Base-by-base conservation (phyloP, 1,140 invertebrate genomes). In the Bathynomus jamesi region DNA sequence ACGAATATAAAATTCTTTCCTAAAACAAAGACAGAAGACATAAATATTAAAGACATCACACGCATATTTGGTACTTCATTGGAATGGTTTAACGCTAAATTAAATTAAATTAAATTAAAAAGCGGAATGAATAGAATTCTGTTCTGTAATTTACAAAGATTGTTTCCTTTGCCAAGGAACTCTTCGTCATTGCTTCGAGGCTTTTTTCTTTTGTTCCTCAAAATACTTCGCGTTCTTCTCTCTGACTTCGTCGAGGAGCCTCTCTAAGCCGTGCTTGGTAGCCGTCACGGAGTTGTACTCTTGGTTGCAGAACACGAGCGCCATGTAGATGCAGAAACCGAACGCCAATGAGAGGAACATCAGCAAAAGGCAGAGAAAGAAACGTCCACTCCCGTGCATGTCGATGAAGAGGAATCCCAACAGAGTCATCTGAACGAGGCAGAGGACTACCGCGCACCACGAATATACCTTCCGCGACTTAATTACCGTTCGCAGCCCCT, bases 171-270 rank as follows among this genome's bases (percentile, higher is more conserved):
- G n/a, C n/a, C n/a, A 53, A 53, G 21, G 5, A 53, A 53, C 2
- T 53, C 1, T 53, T 21, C 40, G 7, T 53, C 40, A 53, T 21
- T 53, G 40, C 21, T 21, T 53, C 40, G 40, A 11, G 21, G 40
- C 13, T 17, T 21, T 53, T 5, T 53, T 53, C 21, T 53, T 53
- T 21, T 53, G 40, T 21, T 53, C 40, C 67, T 69, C 46, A 31
- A 61, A 69, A 28, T 69, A 61, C 7, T 28, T 31, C 4, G 67
- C 67, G 30, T 69, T 69, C 30, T 69, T 69, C 28, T 69, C 30
- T 7, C 67, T 4, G 29, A 69, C 62, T 27, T 69, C 67, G 32
- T 69, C 67, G 21, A 69, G 53, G 8, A 69, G 46, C 4, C 67
- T 31, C 53, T 69, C 67, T 2, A 69, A 60, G 4, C 67, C 67